These are phyloP conservation scores for Alca torda DNA, from an alignment of 2,797 vertebrate genomes.

Conservation along the genomic window DNA sequence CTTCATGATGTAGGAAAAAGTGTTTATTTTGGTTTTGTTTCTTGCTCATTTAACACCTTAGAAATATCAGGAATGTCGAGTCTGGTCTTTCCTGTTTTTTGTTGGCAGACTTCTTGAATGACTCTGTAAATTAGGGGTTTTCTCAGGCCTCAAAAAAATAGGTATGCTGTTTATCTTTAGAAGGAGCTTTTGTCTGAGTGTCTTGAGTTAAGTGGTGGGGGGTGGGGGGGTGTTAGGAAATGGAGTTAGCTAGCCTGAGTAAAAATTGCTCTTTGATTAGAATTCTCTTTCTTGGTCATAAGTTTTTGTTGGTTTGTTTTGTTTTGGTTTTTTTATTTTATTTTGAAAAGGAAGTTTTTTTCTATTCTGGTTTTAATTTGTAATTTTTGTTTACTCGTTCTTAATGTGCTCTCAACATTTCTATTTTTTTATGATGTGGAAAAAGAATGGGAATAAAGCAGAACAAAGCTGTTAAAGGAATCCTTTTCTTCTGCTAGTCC, in stretches of 20 bases:
- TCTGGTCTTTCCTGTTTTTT: slow-evolving; percentile 54
- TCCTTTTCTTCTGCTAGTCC: background rate
- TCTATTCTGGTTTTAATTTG: background rate
- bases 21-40: slow-evolving; percentile 35
- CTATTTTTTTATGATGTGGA: background rate
- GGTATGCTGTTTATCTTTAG: slow-evolving; percentile 5
- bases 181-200: background rate
- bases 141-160: slow-evolving; percentile 24
- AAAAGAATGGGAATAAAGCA: background rate
- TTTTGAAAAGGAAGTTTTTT: background rate
- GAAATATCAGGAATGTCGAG: slow-evolving; percentile 22
- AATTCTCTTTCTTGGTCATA: background rate
- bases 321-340: background rate
- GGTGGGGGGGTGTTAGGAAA: background rate
- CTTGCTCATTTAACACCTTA: background rate
- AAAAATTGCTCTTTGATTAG: background rate
- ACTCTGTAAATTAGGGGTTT: slow-evolving; percentile 39
- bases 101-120: slow-evolving; percentile 31
- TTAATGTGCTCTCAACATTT: background rate
- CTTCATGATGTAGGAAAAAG: background rate
- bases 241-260: background rate
- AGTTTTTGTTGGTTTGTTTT: background rate
- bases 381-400: background rate
- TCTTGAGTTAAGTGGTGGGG: background rate
- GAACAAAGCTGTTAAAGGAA: background rate